Percentiles rank a stretch among this genome's conserved stretches.
phyloP scores from a whole-genome alignment of 2,888 invertebrate genomes.

The Mesodorylaimus sp. region DNA sequence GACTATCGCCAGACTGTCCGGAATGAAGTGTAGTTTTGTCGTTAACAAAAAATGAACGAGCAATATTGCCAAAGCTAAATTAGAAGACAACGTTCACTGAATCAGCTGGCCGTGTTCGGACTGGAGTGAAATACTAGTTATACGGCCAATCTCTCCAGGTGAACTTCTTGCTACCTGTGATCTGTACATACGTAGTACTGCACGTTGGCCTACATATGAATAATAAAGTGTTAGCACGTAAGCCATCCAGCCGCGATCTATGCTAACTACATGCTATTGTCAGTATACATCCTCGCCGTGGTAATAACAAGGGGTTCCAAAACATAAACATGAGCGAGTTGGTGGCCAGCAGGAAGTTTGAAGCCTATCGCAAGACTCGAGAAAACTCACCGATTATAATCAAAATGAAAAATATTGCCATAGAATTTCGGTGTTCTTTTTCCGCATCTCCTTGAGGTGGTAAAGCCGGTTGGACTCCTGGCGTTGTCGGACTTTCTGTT shows the following conservation, averaged over 20 bases:
- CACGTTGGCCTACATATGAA: no score
- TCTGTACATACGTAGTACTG: no score
- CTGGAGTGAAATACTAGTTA: no score
- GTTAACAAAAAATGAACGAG: slow-evolving; percentile 83
- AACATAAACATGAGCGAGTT: neutral
- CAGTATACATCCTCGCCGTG: neutral
- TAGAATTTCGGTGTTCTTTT: slow-evolving; percentile 83
- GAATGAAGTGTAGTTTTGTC: slow-evolving; percentile 84
- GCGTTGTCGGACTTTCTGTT: neutral
- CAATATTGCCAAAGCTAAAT: slow-evolving; percentile 64
- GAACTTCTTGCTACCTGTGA: no score
- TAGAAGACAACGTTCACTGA: neutral
- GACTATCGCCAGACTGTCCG: slow-evolving; percentile 91
- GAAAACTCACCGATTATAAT: slow-evolving; percentile 50
- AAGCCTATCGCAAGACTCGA: neutral
- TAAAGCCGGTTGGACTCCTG: neutral
- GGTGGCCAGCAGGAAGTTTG: no score
- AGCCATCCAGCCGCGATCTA: neutral
- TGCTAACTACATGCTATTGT: slow-evolving; percentile 4
- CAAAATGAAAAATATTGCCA: slow-evolving; percentile 92
- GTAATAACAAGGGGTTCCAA: neutral
- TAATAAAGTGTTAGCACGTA: slow-evolving; percentile 5
- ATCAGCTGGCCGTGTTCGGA: no score
- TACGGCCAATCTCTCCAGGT: no score
- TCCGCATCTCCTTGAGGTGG: slow-evolving; percentile 36